Conservation (phyloP, 2,797 vertebrate genomes). For the Thamnophis elegans region DNA sequence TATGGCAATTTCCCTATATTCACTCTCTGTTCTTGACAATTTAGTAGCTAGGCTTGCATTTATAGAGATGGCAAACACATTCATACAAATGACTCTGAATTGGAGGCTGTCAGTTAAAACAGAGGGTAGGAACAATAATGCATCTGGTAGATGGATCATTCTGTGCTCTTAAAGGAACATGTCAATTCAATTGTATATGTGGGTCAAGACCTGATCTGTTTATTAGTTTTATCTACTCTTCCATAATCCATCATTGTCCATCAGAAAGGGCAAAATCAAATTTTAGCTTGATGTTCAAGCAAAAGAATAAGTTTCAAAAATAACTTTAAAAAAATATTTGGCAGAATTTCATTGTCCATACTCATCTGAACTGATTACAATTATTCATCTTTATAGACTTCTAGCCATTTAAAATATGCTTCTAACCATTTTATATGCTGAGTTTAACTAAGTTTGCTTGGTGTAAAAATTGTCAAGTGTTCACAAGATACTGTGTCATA, state of each 20-base stretch:
- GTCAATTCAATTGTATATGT: neutral
- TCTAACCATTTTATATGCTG: neutral
- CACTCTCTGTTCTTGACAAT: conserved; percentile 20
- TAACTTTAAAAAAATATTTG: neutral
- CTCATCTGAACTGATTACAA: neutral
- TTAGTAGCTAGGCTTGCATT: conserved; percentile 16
- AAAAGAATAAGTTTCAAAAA: neutral
- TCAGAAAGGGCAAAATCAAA: neutral
- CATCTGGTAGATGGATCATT: neutral
- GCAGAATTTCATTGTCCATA: neutral
- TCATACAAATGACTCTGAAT: neutral
- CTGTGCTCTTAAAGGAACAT: neutral
- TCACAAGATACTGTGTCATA: neutral
- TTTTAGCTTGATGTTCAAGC: neutral
- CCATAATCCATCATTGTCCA: neutral
- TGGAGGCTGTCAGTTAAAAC: neutral
- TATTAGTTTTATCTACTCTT: neutral
- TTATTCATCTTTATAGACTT: neutral
- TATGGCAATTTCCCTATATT: conserved; percentile 14
- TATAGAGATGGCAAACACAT: conserved; percentile 21
- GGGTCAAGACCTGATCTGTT: neutral
- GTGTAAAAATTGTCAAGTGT: neutral
- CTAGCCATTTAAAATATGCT: neutral
- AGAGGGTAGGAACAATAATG: neutral
- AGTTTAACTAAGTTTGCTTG: neutral